These are phyloP conservation scores for Copidosoma floridanum DNA, from an alignment of 1,140 invertebrate species.

Conservation along the genomic window DNA sequence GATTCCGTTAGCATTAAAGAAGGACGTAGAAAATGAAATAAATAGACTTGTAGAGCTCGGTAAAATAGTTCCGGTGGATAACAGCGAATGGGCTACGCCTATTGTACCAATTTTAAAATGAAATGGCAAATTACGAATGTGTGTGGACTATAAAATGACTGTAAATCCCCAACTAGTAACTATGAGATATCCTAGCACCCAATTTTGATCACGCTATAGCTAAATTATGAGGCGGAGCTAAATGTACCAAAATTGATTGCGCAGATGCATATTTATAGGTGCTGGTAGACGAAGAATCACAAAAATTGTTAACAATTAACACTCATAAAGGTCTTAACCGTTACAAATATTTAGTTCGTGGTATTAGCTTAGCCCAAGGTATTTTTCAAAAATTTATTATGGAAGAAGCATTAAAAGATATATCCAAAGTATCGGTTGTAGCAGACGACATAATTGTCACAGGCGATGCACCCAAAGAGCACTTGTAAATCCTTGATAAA, in stretches of 20 bases:
- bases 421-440: too few species aligned
- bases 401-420: too few species aligned
- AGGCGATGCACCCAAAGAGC: too few species aligned
- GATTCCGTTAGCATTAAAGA: slow-evolving; percentile 18
- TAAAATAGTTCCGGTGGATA: slow-evolving; percentile 15
- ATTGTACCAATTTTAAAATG: slow-evolving; percentile 49
- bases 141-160: neutral
- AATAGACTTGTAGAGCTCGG: slow-evolving; percentile 23
- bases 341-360: neutral
- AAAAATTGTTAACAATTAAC: slow-evolving; percentile 14
- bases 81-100: slow-evolving; percentile 48
- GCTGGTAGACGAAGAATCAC: slow-evolving; percentile 4
- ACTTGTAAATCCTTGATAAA: too few species aligned
- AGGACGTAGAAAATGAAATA: slow-evolving; percentile 24
- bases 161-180: neutral
- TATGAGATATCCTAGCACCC: neutral
- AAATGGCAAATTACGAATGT: slow-evolving; percentile 40
- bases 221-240: neutral
- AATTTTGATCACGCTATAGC: slow-evolving; percentile 17
- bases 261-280: slow-evolving; percentile 23
- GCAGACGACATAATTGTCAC: too few species aligned
- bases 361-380: too few species aligned
- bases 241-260: slow-evolving; percentile 4
- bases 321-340: slow-evolving; percentile 34
- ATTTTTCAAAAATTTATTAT: too few species aligned